Evolutionary conservation across 2,888 invertebrate species (phyloP), one percentile per base, ranked within the genome.

Genomic region (Clusia tigrina): DNA sequence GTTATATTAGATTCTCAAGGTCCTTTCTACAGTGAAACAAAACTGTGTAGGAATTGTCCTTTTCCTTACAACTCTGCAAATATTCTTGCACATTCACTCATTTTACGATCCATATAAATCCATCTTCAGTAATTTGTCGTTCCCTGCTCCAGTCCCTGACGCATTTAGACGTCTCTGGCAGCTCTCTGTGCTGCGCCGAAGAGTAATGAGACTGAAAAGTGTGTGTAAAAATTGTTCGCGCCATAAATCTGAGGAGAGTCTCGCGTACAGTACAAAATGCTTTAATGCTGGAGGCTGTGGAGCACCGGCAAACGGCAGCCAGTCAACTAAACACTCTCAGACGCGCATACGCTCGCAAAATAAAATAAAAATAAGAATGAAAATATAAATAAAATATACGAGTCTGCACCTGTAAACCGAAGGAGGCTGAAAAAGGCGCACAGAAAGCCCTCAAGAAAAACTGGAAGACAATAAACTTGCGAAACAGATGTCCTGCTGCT

Each of bases 401-500:
- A n/a, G n/a, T n/a, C n/a, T n/a, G 75, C 74, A 74, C 74, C 74
- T 74, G 74, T 74, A 72, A 74, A 72, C 76, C 70, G 75, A n/a
- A 42, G 42, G 10, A 48, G 22, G 20, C 48, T 12, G n/a, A 42
- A 42, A n/a, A 5, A 42, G n/a, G 15, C 9, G n/a, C 10, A 5
- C 15, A 42, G 3, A 10, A 42, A 42, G n/a, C 42, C 10, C n/a
- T 3, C 10, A 42, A 5, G 6, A 32, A 42, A 42, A 3, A 42
- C 42, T 17, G 2, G 48, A 48, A 48, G 22, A 48, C 48, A 48
- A 48, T 48, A 48, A 48, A 54, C 25, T 51, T 23, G 62, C 57
- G 58, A 78, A 78, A 79, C 80, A 80, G 80, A 80, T 80, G 79
- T 80, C 80, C 80, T 79, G 77, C 74, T 78, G 77, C 78, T 78